phyloP scores from a whole-genome alignment of 2,797 vertebrate species.

The Calcarius lapponicus region DNA sequence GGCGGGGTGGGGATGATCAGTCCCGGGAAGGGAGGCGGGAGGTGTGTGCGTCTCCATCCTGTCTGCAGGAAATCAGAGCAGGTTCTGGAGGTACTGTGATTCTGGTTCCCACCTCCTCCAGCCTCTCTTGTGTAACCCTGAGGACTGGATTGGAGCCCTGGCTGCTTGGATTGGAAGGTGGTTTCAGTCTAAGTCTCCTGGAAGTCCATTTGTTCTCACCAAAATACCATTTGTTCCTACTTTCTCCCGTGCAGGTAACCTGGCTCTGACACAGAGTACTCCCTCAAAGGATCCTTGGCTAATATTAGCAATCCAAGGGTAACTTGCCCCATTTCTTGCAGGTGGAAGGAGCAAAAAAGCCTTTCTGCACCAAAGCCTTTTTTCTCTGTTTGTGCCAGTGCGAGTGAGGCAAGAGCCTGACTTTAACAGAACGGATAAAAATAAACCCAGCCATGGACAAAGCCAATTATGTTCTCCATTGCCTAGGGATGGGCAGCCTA shows the following conservation, averaged over 20 bases:
- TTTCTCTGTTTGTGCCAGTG: neutral
- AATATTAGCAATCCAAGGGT: conserved; percentile 5
- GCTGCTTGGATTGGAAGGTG: neutral
- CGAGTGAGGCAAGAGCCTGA: neutral
- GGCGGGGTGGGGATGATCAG: neutral
- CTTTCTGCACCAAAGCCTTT: neutral
- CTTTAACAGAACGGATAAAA: conserved; percentile 59
- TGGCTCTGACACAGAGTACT: neutral
- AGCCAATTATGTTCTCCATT: conserved; percentile 62
- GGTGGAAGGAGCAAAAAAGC: neutral
- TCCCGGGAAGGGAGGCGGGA: neutral
- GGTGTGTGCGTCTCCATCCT: neutral
- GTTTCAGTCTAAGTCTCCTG: neutral
- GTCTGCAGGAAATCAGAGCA: neutral
- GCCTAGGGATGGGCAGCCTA: conserved; percentile 68
- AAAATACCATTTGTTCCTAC: neutral
- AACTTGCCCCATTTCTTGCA: neutral
- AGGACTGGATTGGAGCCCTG: neutral
- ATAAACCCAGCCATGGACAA: conserved; percentile 52
- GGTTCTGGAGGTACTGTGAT: neutral
- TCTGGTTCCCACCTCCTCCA: neutral
- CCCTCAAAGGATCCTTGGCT: neutral
- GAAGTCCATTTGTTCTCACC: neutral
- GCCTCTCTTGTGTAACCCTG: neutral
- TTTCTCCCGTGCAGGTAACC: neutral